A percentile compares a stretch with the other conserved stretches of the same genome.
Conservation (phyloP, 2,888 invertebrate species). For the Phyllotreta striolata region DNA sequence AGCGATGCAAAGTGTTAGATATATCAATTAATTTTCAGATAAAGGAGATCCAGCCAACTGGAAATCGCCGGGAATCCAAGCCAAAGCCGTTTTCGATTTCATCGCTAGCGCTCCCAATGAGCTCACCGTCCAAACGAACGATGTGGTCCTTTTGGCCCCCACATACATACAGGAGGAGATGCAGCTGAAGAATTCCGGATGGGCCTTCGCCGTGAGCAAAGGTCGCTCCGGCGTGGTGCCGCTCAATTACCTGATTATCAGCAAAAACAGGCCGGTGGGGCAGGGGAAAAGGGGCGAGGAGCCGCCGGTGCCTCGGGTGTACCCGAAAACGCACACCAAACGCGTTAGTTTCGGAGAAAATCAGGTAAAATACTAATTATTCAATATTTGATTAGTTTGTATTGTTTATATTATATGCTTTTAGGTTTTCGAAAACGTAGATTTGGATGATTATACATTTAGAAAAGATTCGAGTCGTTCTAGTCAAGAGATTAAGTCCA, state of each 20-base stretch:
- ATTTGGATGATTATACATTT: slow-evolving; percentile 48
- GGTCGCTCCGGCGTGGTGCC: slow-evolving; percentile 71
- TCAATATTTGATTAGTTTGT: too few species aligned
- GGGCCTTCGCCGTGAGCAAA: slow-evolving; percentile 72
- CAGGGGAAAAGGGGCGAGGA: slow-evolving; percentile 25
- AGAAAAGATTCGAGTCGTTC: slow-evolving; percentile 21
- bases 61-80: slow-evolving; percentile 70
- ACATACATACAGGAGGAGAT: slow-evolving; percentile 77
- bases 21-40: slow-evolving; percentile 48
- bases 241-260: slow-evolving; percentile 65
- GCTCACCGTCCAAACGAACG: slow-evolving; percentile 78
- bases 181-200: slow-evolving; percentile 71
- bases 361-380: slow-evolving; percentile 42
- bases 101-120: slow-evolving; percentile 76
- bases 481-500: slow-evolving; percentile 24
- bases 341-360: slow-evolving; percentile 61
- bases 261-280: slow-evolving; percentile 45
- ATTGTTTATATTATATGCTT: background rate
- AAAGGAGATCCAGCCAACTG: slow-evolving; percentile 71
- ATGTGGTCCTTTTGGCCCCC: slow-evolving; percentile 83
- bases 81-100: slow-evolving; percentile 79
- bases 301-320: slow-evolving; percentile 41
- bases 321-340: slow-evolving; percentile 52
- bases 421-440: slow-evolving; percentile 55
- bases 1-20: background rate